Evolutionary conservation across 1,140 invertebrate species (phyloP).

Genomic region (Drosophila ficusphila): DNA sequence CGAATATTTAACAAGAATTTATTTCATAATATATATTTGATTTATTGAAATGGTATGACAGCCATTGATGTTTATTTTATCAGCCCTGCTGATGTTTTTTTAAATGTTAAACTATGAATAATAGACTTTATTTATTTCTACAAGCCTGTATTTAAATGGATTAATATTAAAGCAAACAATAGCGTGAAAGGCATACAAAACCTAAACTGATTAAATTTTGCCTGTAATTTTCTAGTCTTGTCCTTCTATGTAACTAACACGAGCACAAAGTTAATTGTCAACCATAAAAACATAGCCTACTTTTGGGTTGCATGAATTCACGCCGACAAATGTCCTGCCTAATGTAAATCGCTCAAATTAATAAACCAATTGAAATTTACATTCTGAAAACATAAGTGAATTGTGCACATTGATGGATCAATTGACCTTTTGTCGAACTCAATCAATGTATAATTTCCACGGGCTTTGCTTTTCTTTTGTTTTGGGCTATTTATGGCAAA

Average conservation of each 20-base stretch:
- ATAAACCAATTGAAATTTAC: constrained; percentile 12
- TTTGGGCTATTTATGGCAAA: constrained; percentile 34
- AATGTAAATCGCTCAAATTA: constrained; percentile 1
- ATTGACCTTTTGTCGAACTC: constrained; percentile 19
- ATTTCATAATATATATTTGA: too few species aligned
- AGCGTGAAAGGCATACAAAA: too few species aligned
- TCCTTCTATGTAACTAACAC: not conserved
- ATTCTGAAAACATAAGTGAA: not conserved
- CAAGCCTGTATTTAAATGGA: not conserved
- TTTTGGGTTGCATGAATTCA: not conserved
- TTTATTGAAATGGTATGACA: too few species aligned
- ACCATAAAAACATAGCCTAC: not conserved
- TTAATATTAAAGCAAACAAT: not conserved
- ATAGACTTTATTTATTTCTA: too few species aligned
- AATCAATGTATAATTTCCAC: constrained; percentile 31
- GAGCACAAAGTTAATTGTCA: not conserved
- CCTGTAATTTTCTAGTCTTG: too few species aligned
- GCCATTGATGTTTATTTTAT: too few species aligned
- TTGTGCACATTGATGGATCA: constrained; percentile 10
- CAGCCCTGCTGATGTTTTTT: too few species aligned
- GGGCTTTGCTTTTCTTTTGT: constrained; percentile 1
- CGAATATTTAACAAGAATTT: too few species aligned
- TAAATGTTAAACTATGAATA: too few species aligned
- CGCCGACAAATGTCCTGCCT: not conserved
- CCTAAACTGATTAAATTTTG: not conserved